These are phyloP conservation scores for Tapirus terrestris DNA, from an alignment of 2,113 vertebrate species.

Conservation along the genomic window DNA sequence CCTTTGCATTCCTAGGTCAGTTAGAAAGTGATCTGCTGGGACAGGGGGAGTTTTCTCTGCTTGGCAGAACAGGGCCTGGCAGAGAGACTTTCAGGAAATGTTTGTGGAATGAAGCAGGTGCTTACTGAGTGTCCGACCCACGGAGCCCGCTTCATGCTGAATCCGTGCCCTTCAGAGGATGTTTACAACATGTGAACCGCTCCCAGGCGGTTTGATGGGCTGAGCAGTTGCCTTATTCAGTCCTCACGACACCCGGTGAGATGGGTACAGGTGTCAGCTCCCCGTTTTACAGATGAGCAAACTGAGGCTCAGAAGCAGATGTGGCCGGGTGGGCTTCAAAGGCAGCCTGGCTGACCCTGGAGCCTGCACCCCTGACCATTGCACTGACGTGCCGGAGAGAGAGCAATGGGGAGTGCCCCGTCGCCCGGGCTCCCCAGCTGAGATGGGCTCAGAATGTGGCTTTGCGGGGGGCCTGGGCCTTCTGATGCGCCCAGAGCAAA, in stretches of 20 bases:
- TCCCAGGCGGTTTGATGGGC: accelerated
- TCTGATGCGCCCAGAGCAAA: not conserved
- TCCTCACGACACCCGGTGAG: not conserved
- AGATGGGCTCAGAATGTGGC: too few relatives aligned
- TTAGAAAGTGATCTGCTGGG: not conserved
- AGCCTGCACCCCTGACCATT: too few relatives aligned
- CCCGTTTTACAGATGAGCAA: not conserved
- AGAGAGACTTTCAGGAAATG: not conserved
- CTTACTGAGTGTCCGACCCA: accelerated
- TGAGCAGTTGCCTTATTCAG: accelerated
- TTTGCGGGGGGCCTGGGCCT: not conserved
- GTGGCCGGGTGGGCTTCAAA: not conserved
- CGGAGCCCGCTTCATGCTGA: accelerated
- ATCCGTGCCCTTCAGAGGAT: accelerated
- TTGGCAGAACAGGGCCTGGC: not conserved
- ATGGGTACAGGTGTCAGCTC: accelerated
- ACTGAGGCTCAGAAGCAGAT: not conserved
- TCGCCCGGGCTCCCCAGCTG: not conserved
- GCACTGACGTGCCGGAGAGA: not conserved
- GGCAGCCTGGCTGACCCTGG: not conserved
- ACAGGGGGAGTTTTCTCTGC: not conserved
- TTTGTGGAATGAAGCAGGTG: not conserved
- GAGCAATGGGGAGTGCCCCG: too few relatives aligned
- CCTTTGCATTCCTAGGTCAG: too few relatives aligned
- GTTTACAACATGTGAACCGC: accelerated